Evolutionary conservation across 2,797 vertebrate species (phyloP).

Genomic region (Liasis olivaceus): DNA sequence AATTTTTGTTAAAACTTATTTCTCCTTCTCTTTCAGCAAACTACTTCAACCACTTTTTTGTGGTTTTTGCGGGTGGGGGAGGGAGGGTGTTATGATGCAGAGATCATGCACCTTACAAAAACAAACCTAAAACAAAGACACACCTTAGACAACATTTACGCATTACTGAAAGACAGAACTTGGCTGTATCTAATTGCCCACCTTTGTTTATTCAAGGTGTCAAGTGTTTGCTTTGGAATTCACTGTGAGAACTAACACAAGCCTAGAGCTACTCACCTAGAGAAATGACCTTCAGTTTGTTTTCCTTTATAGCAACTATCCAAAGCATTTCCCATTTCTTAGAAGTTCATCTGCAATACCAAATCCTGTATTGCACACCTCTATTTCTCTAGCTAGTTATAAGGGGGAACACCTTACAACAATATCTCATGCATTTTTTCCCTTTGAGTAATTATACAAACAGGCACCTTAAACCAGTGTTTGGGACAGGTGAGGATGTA

Average conservation of each 20-base stretch:
- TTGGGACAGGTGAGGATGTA: too few species aligned
- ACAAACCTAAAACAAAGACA: slow-evolving; percentile 24
- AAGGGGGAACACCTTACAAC: not conserved
- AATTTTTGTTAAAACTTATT: not conserved
- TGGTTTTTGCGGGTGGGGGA: not conserved
- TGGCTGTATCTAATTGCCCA: slow-evolving; percentile 60
- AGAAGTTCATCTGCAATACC: slow-evolving; percentile 33
- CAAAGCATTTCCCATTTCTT: slow-evolving; percentile 51
- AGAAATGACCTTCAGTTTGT: slow-evolving; percentile 60
- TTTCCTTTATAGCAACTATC: slow-evolving; percentile 39
- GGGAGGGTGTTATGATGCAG: accelerated
- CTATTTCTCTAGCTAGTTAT: not conserved
- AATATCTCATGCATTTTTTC: not conserved
- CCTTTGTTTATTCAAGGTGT: slow-evolving; percentile 78
- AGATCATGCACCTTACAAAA: slow-evolving; percentile 3
- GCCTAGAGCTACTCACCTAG: slow-evolving; percentile 31
- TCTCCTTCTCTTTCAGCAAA: not conserved
- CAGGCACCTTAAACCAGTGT: too few species aligned
- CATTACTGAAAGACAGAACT: slow-evolving; percentile 50
- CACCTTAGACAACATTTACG: slow-evolving; percentile 46
- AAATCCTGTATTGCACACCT: not conserved
- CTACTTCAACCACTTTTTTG: not conserved
- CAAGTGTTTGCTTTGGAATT: slow-evolving; percentile 70
- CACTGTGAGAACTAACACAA: slow-evolving; percentile 76
- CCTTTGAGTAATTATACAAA: too few species aligned